Evolutionary conservation across 2,888 invertebrate species (phyloP).

Genomic region (Microctonus hyperodae): DNA sequence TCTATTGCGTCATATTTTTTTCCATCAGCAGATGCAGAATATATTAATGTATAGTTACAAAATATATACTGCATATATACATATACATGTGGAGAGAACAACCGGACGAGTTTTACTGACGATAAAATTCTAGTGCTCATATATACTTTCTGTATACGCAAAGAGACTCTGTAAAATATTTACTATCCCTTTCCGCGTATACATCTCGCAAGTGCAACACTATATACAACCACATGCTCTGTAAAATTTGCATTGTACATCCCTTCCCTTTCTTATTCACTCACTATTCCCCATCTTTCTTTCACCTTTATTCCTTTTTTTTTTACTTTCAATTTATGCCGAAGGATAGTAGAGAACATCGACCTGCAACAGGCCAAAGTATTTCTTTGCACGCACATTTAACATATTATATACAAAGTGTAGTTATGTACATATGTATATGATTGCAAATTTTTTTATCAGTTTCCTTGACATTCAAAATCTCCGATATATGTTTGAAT

Average conservation of each 20-base stretch:
- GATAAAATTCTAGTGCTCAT: slow-evolving; percentile 17
- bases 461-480: neutral
- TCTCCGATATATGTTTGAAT: neutral
- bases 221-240: neutral
- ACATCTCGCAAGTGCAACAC: neutral
- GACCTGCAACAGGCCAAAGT: slow-evolving; percentile 15
- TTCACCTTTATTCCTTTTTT: neutral
- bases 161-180: slow-evolving; percentile 16
- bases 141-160: neutral
- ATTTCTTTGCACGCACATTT: slow-evolving; percentile 20
- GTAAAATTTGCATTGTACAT: slow-evolving; percentile 31
- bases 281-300: neutral
- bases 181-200: slow-evolving; percentile 24
- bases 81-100: neutral
- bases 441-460: slow-evolving; percentile 16
- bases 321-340: slow-evolving; percentile 25
- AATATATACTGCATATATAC: neutral
- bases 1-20: neutral
- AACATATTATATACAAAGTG: neutral
- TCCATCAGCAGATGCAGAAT: neutral
- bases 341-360: slow-evolving; percentile 19
- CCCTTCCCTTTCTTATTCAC: neutral
- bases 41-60: neutral
- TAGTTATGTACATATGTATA: neutral
- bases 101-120: slow-evolving; percentile 26